Conservation (phyloP, 92 coral and sea anemone genomes). For the Palythoa grandis region DNA sequence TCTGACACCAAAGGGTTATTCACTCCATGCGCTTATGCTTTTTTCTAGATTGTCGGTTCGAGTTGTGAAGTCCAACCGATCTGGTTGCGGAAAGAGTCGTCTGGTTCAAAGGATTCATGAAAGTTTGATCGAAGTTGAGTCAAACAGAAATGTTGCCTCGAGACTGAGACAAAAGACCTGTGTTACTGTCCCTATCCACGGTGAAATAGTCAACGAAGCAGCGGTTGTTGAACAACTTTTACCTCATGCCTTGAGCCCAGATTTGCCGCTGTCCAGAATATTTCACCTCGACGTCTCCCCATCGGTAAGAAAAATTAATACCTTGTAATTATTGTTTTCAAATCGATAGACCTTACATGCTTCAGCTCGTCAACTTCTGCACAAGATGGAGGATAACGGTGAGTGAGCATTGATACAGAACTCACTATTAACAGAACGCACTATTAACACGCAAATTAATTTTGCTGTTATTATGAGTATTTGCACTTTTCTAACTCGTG, state of each 20-base stretch:
- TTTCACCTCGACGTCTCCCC: slow-evolving; percentile 90
- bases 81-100: slow-evolving; percentile 77
- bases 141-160: slow-evolving; percentile 57
- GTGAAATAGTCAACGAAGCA: slow-evolving; percentile 61
- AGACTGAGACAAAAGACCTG: slow-evolving; percentile 47
- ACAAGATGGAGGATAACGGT: not conserved
- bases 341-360: not conserved
- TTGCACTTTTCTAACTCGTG: no score
- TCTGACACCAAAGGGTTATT: no score
- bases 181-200: slow-evolving; percentile 75
- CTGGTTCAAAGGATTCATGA: slow-evolving; percentile 63
- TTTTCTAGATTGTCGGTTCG: slow-evolving; percentile 47
- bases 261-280: slow-evolving; percentile 85
- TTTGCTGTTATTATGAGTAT: no score
- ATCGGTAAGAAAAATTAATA: slow-evolving; percentile 60
- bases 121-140: slow-evolving; percentile 48
- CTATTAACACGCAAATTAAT: no score
- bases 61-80: slow-evolving; percentile 38
- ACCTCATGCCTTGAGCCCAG: slow-evolving; percentile 64
- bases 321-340: not conserved
- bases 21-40: not conserved
- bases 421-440: no score
- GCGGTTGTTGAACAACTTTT: slow-evolving; percentile 63
- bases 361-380: not conserved
- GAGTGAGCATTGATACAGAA: not conserved